These are phyloP conservation scores for Eupithecia subumbrata DNA, from an alignment of 2,888 invertebrate species.

Conservation along the genomic window DNA sequence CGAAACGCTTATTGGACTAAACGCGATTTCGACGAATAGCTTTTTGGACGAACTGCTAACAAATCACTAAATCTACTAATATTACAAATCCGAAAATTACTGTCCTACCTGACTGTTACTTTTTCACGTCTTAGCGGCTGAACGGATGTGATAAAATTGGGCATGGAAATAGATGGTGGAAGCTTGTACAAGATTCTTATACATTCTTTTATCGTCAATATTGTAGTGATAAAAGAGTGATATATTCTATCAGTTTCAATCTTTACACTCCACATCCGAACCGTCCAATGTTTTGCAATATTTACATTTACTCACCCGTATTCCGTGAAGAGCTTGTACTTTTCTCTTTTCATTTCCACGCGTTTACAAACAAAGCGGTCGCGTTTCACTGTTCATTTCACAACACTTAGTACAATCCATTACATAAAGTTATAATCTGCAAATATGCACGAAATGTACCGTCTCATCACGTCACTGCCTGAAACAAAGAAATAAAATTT, in stretches of 20 bases:
- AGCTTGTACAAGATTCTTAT: background rate
- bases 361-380: conserved; percentile 56
- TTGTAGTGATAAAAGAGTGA: background rate
- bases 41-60: no score
- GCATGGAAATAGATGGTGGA: background rate
- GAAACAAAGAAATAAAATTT: conserved; percentile 57
- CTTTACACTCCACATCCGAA: background rate
- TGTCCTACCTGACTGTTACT: background rate
- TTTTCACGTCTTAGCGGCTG: background rate
- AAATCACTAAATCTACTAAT: background rate
- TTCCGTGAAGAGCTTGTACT: conserved; percentile 73
- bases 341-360: conserved; percentile 83
- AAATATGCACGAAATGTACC: conserved; percentile 49
- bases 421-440: conserved; percentile 58
- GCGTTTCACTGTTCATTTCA: conserved; percentile 71
- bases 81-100: background rate
- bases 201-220: background rate
- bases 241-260: background rate
- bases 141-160: background rate
- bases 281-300: conserved; percentile 8
- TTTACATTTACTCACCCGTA: conserved; percentile 69
- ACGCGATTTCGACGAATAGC: no score
- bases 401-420: conserved; percentile 54
- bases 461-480: conserved; percentile 57
- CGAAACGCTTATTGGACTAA: no score